These are phyloP conservation scores for Stomatorhinus walkeri DNA, from an alignment of 2,797 vertebrate genomes.

Conservation along the genomic window DNA sequence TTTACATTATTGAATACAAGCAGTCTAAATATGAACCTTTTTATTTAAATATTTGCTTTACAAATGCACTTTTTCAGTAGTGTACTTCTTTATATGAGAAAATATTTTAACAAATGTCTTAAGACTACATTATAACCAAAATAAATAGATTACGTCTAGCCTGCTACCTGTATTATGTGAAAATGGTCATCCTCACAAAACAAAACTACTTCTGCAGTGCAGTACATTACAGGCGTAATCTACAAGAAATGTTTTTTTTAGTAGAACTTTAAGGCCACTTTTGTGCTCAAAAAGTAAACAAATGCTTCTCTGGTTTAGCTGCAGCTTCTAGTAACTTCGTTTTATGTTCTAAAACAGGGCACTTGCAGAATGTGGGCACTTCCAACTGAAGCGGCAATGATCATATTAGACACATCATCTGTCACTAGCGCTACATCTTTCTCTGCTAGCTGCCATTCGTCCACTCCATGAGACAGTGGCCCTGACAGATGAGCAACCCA, in stretches of 20 bases:
- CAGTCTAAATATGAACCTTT: background rate
- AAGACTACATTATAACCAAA: background rate
- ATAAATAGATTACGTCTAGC: background rate
- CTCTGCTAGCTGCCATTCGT: background rate
- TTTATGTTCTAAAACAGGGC: background rate
- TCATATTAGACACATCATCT: background rate
- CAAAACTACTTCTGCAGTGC: background rate
- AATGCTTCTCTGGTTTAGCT: background rate
- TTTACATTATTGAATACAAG: background rate
- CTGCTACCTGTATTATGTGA: background rate
- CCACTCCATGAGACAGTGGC: background rate
- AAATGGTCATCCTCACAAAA: conserved; percentile 4
- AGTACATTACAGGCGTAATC: background rate
- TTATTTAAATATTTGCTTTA: background rate
- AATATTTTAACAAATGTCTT: background rate
- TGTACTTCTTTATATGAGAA: background rate
- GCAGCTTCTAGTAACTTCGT: background rate
- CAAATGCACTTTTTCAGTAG: background rate
- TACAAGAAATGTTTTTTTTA: background rate
- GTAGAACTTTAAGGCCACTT: background rate
- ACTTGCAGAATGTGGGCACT: background rate
- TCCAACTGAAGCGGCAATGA: background rate
- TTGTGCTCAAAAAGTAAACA: background rate
- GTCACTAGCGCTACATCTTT: background rate
- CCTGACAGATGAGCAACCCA: background rate